These are phyloP conservation scores for Alectura lathami DNA, from an alignment of 2,113 vertebrate genomes.

Conservation along the genomic window DNA sequence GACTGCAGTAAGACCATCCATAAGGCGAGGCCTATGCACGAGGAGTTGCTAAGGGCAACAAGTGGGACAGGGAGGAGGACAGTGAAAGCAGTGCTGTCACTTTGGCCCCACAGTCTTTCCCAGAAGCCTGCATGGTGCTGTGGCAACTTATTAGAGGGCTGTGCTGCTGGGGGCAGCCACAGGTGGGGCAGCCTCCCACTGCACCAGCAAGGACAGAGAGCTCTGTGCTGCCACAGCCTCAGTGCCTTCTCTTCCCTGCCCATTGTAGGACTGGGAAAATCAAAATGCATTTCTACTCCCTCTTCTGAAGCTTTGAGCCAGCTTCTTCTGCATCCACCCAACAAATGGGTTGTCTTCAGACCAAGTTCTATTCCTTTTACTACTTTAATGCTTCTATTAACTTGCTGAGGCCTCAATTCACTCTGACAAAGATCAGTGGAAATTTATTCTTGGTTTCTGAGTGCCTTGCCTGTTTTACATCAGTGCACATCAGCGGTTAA, in stretches of 20 bases:
- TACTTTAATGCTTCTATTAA: constrained; percentile 3
- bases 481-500: neutral
- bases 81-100: neutral
- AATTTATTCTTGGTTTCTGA: constrained; percentile 16
- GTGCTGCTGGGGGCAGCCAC: neutral
- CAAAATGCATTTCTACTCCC: neutral
- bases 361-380: neutral
- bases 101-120: neutral
- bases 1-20: neutral
- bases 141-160: neutral
- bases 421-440: neutral
- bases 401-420: neutral
- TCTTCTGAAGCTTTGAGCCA: neutral
- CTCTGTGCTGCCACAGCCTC: neutral
- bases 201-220: accelerated
- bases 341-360: neutral
- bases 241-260: neutral
- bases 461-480: neutral
- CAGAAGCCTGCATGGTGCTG: neutral
- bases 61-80: neutral
- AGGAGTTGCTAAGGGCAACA: neutral
- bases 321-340: neutral
- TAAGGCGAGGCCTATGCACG: neutral
- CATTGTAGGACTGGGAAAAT: neutral
- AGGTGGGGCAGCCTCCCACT: neutral